Evolutionary conservation across 2,113 vertebrate genomes (phyloP).

Genomic region (Euleptes europaea): DNA sequence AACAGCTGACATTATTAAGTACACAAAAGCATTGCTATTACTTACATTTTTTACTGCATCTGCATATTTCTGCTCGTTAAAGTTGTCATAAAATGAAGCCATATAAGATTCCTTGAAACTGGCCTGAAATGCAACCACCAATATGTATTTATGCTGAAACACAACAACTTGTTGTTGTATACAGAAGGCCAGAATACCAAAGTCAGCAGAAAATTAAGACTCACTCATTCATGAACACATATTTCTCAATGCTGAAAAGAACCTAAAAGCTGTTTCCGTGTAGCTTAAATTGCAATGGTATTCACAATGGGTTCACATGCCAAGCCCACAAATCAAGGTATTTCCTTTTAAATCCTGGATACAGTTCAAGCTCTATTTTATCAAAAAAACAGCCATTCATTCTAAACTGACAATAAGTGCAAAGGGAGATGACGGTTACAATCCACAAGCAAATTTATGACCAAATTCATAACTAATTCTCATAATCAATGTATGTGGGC

Average conservation of each 20-base stretch:
- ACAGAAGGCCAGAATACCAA: background rate
- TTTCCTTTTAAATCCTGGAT: constrained; percentile 3
- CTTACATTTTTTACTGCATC: constrained; percentile 97
- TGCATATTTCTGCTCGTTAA: constrained; percentile 98
- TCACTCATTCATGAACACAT: background rate
- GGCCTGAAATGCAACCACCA: constrained; percentile 79
- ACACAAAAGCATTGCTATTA: constrained; percentile 42
- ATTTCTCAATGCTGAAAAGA: constrained; percentile 15
- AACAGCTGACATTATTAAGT: background rate
- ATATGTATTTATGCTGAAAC: constrained; percentile 5
- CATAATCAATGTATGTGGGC: background rate
- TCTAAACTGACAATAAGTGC: background rate
- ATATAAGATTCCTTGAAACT: constrained; percentile 98
- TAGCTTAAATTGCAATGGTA: background rate
- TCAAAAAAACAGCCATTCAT: background rate
- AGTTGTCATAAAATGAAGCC: constrained; percentile 96
- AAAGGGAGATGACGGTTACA: background rate
- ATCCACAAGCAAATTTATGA: background rate
- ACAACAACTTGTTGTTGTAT: constrained; percentile 33
- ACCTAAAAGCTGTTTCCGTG: background rate
- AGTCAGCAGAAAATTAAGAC: constrained; percentile 6
- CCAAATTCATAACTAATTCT: background rate
- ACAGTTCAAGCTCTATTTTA: constrained; percentile 30
- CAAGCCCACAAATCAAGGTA: constrained; percentile 9
- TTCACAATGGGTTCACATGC: constrained; percentile 4